Evolutionary conservation across 92 coral and sea anemone genomes (phyloP).

Genomic region (Epizoanthus scotinus): DNA sequence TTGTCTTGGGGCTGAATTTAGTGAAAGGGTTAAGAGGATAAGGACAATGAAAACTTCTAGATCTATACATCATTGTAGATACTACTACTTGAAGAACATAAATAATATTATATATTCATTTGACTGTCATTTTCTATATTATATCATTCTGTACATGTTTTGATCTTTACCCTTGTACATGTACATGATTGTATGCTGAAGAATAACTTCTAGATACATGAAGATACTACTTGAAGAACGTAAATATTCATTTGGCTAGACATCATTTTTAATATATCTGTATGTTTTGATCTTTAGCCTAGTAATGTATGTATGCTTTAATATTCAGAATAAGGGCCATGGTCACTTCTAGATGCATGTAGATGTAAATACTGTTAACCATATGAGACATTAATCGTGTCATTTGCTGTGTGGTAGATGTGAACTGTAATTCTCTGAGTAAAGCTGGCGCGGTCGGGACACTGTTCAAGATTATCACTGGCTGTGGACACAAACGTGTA

Average conservation of each 20-base stretch:
- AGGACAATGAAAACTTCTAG: neutral
- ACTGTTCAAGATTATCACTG: slow-evolving; percentile 77
- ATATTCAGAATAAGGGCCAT: neutral
- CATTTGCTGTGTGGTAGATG: slow-evolving; percentile 57
- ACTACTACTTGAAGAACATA: too few species aligned
- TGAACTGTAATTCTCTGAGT: slow-evolving; percentile 83
- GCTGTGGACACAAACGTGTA: slow-evolving; percentile 96
- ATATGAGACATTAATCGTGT: neutral
- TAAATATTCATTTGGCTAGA: too few species aligned
- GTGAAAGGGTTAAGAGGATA: too few species aligned
- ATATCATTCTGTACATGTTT: neutral
- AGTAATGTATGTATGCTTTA: neutral
- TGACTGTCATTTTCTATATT: too few species aligned
- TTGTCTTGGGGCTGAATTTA: too few species aligned
- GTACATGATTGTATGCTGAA: too few species aligned
- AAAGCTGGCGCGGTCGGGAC: slow-evolving; percentile 89
- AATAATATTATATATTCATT: too few species aligned
- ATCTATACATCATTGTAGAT: too few species aligned
- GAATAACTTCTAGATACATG: too few species aligned
- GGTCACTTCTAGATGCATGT: too few species aligned
- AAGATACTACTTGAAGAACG: too few species aligned
- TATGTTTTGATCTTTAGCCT: neutral
- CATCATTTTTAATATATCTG: too few species aligned
- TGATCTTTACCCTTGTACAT: neutral
- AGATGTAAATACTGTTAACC: neutral